These are phyloP conservation scores for Caenorhabditis wallacei DNA, from an alignment of 2,888 invertebrate genomes.

Conservation along the genomic window DNA sequence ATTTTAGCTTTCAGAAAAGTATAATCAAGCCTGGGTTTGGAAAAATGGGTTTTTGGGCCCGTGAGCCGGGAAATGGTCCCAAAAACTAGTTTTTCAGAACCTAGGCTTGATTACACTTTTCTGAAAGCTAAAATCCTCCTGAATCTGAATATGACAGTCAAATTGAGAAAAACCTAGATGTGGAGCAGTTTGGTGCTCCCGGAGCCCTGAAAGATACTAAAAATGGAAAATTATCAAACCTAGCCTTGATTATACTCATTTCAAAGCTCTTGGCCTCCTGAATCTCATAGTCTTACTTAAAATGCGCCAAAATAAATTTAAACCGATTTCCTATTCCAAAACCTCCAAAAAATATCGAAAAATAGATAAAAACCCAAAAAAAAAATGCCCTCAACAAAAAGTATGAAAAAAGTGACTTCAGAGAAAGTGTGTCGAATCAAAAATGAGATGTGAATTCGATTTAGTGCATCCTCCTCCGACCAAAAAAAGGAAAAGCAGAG, in stretches of 20 bases:
- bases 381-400: background rate
- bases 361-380: background rate
- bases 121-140: too few species aligned
- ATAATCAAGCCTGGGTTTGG: background rate
- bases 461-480: background rate
- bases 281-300: background rate
- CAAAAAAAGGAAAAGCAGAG: background rate
- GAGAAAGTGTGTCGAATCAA: conserved; percentile 18
- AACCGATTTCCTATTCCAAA: too few species aligned
- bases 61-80: background rate
- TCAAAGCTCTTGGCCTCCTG: too few species aligned
- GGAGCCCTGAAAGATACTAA: too few species aligned
- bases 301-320: background rate
- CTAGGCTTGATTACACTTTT: too few species aligned
- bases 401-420: conserved; percentile 5
- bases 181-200: too few species aligned
- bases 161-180: too few species aligned
- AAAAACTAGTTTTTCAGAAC: background rate
- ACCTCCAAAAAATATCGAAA: background rate
- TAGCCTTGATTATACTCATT: too few species aligned
- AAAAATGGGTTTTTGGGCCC: background rate
- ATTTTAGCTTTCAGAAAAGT: conserved; percentile 5
- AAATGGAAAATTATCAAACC: background rate
- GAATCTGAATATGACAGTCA: too few species aligned
- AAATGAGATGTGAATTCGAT: conserved; percentile 39